A percentile compares a stretch with the other conserved stretches of the same genome.
Conservation (phyloP, 2,797 vertebrate genomes). For the Emydoidea blandingii region DNA sequence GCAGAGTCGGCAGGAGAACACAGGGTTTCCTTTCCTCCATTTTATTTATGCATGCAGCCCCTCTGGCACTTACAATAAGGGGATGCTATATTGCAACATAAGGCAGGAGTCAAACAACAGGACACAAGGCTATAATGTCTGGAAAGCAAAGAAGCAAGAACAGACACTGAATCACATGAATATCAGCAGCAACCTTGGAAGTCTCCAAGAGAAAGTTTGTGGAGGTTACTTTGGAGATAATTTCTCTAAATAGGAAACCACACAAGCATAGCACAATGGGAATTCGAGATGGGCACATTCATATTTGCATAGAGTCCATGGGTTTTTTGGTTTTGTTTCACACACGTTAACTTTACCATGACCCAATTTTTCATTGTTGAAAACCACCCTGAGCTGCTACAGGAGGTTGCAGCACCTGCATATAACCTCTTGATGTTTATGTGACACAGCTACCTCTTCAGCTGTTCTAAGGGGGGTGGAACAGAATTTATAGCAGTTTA, state of each 20-base stretch:
- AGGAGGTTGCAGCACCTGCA: neutral
- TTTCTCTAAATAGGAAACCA: neutral
- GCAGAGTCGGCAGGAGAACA: neutral
- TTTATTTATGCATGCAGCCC: neutral
- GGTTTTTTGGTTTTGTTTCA: neutral
- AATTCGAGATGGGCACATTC: neutral
- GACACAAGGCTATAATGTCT: neutral
- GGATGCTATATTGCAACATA: neutral
- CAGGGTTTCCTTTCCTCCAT: neutral
- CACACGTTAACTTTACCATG: neutral
- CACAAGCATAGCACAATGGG: neutral
- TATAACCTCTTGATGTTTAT: neutral
- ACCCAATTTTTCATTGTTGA: neutral
- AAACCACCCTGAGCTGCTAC: neutral
- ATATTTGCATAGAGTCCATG: too few relatives aligned
- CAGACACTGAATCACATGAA: neutral
- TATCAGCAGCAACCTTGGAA: neutral
- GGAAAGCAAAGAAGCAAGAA: neutral
- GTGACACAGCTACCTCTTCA: neutral
- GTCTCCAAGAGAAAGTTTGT: too few relatives aligned
- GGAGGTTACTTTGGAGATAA: neutral
- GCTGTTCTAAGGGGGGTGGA: neutral
- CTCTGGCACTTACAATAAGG: neutral
- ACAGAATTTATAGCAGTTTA: slow-evolving; percentile 8
- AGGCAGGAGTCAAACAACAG: neutral